phyloP scores from a whole-genome alignment of 37 sponge, comb jelly and placozoan genomes.

The Crambe crambe region DNA sequence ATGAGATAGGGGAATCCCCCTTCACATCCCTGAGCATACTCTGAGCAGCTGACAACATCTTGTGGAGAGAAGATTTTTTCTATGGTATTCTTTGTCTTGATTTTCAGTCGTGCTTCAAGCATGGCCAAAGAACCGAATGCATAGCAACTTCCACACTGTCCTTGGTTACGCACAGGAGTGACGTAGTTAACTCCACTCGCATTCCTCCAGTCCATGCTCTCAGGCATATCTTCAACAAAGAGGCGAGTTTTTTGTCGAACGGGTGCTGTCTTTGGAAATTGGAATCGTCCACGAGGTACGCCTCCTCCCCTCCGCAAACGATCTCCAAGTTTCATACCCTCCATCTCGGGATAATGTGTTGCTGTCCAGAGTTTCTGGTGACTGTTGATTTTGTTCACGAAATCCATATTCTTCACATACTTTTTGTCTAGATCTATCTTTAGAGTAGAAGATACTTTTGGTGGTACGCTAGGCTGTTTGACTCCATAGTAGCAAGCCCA shows the following conservation, averaged over 20 bases:
- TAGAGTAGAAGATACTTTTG: neutral
- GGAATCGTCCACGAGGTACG: conserved; percentile 15
- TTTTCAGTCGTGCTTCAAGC: conserved; percentile 39
- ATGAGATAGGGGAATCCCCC: conserved; percentile 69
- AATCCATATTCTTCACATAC: conserved; percentile 21
- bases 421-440: conserved; percentile 19
- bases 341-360: conserved; percentile 34
- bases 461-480: neutral
- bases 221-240: conserved; percentile 4
- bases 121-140: conserved; percentile 62
- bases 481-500: conserved; percentile 59
- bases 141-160: conserved; percentile 61
- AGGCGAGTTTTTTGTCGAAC: neutral
- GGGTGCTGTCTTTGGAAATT: neutral
- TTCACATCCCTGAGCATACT: conserved; percentile 65
- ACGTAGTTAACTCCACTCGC: conserved; percentile 43
- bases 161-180: conserved; percentile 55
- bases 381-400: conserved; percentile 35
- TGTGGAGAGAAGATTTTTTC: conserved; percentile 50
- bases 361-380: conserved; percentile 39
- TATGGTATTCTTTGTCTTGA: conserved; percentile 32
- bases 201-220: conserved; percentile 51
- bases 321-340: conserved; percentile 30
- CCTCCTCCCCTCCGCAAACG: conserved; percentile 37
- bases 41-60: conserved; percentile 54